Percentiles rank a stretch among this genome's conserved stretches.
These are phyloP conservation scores for Scaptomyza parva DNA, from an alignment of 2,888 invertebrate genomes.

Conservation along the genomic window DNA sequence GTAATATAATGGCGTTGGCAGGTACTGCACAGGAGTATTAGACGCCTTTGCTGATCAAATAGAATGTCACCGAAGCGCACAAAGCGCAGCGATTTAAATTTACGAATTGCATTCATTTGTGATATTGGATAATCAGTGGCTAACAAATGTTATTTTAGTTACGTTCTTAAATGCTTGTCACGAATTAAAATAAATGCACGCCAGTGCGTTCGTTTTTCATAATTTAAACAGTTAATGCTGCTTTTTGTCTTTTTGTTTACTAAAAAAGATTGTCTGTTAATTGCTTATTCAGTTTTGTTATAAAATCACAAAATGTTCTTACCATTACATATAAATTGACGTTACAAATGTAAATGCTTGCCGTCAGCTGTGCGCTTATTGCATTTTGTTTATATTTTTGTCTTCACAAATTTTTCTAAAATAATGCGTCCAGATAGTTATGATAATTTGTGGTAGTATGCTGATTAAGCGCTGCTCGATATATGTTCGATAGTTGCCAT, in stretches of 20 bases:
- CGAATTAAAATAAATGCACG: not conserved
- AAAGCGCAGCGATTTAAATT: slow-evolving; percentile 52
- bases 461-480: slow-evolving; percentile 16
- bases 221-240: slow-evolving; percentile 5
- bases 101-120: slow-evolving; percentile 59
- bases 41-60: slow-evolving; percentile 68
- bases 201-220: not conserved
- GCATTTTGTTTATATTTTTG: not conserved
- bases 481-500: slow-evolving; percentile 14
- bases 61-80: slow-evolving; percentile 75
- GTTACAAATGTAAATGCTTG: not conserved
- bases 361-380: not conserved
- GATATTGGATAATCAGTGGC: too few species aligned
- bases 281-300: not conserved
- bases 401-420: slow-evolving; percentile 12
- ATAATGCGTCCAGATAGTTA: slow-evolving; percentile 1
- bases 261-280: not conserved
- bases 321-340: not conserved
- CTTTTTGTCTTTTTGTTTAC: not conserved
- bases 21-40: slow-evolving; percentile 70
- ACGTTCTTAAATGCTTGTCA: not conserved
- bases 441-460: slow-evolving; percentile 26
- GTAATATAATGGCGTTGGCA: slow-evolving; percentile 67
- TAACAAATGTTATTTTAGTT: too few species aligned
- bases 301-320: not conserved